phyloP scores from a whole-genome alignment of 1,140 invertebrate genomes.

The Arctopsyche grandis region DNA sequence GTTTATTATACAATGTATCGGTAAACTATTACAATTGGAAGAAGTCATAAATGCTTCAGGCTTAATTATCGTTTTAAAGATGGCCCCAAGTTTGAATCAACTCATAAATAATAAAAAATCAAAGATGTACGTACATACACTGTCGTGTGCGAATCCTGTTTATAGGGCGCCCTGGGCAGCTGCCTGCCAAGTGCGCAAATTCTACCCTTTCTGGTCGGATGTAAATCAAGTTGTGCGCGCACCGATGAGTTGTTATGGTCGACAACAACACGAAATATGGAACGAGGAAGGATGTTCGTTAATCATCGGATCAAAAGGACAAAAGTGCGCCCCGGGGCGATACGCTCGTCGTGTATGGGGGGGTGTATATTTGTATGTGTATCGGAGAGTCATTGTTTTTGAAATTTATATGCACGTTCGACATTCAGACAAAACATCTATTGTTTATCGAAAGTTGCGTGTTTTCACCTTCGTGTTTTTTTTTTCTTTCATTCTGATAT shows the following conservation, averaged over 20 bases:
- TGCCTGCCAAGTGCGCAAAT: too few relatives aligned
- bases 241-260: constrained; percentile 14
- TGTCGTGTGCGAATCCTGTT: too few relatives aligned
- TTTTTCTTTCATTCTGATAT: background rate
- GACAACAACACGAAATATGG: constrained; percentile 32
- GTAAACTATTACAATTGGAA: too few relatives aligned
- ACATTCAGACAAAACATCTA: constrained; percentile 5
- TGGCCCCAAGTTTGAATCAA: too few relatives aligned
- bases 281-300: constrained; percentile 32
- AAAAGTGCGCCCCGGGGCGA: constrained; percentile 4
- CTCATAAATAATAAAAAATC: too few relatives aligned
- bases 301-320: constrained; percentile 28
- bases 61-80: too few relatives aligned
- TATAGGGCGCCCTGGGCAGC: too few relatives aligned
- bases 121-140: too few relatives aligned
- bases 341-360: background rate
- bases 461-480: background rate
- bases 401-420: constrained; percentile 16
- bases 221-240: background rate
- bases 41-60: too few relatives aligned
- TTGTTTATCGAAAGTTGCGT: background rate
- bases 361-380: background rate
- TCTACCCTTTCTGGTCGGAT: too few relatives aligned
- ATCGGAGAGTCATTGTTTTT: background rate
- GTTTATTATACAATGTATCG: too few relatives aligned